phyloP scores from a whole-genome alignment of 2,797 vertebrate species.

The Malacoctenus gilli region DNA sequence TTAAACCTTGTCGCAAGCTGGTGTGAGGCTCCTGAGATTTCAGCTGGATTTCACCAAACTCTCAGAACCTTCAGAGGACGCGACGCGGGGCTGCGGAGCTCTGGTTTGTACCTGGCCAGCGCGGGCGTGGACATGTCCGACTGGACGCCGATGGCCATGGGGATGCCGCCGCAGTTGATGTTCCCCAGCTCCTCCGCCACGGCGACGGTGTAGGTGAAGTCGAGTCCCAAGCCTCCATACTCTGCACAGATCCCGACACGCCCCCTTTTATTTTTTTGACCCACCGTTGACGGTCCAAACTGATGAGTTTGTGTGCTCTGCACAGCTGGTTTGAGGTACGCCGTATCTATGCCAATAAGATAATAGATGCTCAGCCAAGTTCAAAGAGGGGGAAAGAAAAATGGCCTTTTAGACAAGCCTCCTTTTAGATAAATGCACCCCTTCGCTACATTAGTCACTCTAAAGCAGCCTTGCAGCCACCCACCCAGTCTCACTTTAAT shows the following conservation, averaged over 20 bases:
- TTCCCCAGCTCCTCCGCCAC: constrained; percentile 88
- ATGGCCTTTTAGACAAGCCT: background rate
- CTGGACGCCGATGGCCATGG: constrained; percentile 90
- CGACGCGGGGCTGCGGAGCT: too few species aligned
- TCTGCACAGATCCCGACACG: constrained; percentile 80
- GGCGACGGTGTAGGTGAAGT: constrained; percentile 89
- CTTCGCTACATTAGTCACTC: constrained; percentile 4
- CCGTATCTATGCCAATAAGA: background rate
- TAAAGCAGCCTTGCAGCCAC: constrained; percentile 8
- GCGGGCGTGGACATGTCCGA: constrained; percentile 89
- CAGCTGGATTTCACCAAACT: constrained; percentile 6
- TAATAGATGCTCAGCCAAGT: background rate
- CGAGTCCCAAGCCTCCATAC: constrained; percentile 88
- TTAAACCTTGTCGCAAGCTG: constrained; percentile 33
- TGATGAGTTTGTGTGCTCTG: too few species aligned
- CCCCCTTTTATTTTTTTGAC: too few species aligned
- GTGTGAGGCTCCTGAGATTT: constrained; percentile 52
- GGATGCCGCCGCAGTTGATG: constrained; percentile 85
- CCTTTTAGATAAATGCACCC: background rate
- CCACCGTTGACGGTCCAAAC: too few species aligned
- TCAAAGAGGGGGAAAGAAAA: constrained; percentile 2
- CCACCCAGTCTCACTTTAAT: constrained; percentile 3
- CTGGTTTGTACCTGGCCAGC: constrained; percentile 82
- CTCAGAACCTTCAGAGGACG: too few species aligned
- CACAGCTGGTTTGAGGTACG: too few species aligned